A percentile compares a stretch with the other conserved stretches of the same genome.
Conservation (phyloP, 2,888 invertebrate species). For the Drosophila trichaetosa region DNA sequence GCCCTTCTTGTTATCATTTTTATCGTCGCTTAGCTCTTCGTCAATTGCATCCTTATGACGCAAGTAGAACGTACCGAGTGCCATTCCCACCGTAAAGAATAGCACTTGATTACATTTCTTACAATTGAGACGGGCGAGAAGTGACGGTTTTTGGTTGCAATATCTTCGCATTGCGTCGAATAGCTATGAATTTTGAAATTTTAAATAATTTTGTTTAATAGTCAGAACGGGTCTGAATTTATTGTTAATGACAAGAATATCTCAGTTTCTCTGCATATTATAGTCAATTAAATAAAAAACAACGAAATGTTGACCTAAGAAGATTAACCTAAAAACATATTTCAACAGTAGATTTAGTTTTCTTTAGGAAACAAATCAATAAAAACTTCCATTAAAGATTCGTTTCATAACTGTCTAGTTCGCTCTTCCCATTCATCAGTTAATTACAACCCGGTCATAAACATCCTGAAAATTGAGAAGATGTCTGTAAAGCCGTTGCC, state of each 20-base stretch:
- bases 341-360: background rate
- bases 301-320: background rate
- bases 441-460: constrained; percentile 25
- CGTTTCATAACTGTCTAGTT: constrained; percentile 1
- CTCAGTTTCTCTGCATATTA: background rate
- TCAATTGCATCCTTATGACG: background rate
- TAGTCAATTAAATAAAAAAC: background rate
- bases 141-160: background rate
- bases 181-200: background rate
- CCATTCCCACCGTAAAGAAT: background rate
- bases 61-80: background rate
- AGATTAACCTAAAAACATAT: background rate
- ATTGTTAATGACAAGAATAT: background rate
- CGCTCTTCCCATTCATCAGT: constrained; percentile 7
- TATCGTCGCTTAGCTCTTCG: background rate
- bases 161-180: background rate
- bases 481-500: constrained; percentile 24
- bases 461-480: constrained; percentile 26
- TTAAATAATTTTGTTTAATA: background rate
- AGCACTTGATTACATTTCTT: constrained; percentile 7
- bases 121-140: background rate
- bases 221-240: background rate
- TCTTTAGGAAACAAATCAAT: background rate
- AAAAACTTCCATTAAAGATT: background rate
- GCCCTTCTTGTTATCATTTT: background rate